Conservation (phyloP, 2,113 vertebrate genomes). For the Dolichallabes microphthalmus region DNA sequence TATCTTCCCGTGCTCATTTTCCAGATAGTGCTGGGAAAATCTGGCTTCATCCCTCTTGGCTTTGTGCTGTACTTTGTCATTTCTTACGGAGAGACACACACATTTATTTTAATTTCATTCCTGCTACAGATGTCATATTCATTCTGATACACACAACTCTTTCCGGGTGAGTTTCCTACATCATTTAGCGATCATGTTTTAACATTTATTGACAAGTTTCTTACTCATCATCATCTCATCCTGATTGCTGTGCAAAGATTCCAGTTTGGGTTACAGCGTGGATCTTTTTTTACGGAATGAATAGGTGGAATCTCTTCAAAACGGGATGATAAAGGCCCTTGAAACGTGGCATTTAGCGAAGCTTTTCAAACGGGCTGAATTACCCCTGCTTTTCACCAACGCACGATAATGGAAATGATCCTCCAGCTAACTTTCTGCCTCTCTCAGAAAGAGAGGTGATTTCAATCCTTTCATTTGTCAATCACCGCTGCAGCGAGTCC, state of each 20-base stretch:
- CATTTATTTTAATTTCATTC: conserved; percentile 32
- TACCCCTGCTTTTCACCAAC: conserved; percentile 61
- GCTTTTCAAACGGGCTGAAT: conserved; percentile 64
- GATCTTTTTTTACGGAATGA: conserved; percentile 50
- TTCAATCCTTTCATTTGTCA: conserved; percentile 74
- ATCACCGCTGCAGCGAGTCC: conserved; percentile 65
- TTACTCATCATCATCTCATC: background rate
- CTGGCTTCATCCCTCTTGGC: conserved; percentile 5
- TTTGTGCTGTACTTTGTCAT: conserved; percentile 20
- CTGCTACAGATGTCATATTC: conserved; percentile 48
- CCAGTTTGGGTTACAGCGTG: conserved; percentile 32
- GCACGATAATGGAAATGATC: conserved; percentile 70
- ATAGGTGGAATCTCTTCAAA: conserved; percentile 9
- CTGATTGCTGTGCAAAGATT: conserved; percentile 1
- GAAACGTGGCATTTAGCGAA: conserved; percentile 56
- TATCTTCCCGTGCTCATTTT: conserved; percentile 24
- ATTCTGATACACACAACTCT: background rate
- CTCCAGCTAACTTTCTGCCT: conserved; percentile 54
- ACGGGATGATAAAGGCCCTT: conserved; percentile 9
- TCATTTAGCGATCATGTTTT: background rate
- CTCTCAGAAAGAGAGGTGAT: conserved; percentile 67
- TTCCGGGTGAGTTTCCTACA: background rate
- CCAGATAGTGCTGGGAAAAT: background rate
- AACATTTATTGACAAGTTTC: background rate
- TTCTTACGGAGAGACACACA: conserved; percentile 43